Percentiles rank a stretch among this genome's conserved stretches.
Conservation (phyloP, 2,113 vertebrate genomes). For the Microtus ochrogaster region DNA sequence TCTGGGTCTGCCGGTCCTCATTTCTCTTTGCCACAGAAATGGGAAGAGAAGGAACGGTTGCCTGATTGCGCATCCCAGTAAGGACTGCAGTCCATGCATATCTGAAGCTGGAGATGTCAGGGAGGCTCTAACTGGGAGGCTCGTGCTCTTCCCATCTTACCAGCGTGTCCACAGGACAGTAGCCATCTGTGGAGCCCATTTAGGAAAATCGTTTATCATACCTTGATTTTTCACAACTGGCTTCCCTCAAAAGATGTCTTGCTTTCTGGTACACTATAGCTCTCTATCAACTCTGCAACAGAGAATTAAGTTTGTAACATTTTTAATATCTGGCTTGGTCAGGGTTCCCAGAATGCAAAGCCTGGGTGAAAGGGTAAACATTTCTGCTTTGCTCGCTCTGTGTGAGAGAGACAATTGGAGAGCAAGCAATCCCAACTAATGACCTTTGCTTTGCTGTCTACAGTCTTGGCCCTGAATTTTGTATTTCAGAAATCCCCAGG, state of each 20-base stretch:
- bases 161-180: not conserved
- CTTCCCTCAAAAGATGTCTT: not conserved
- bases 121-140: not conserved
- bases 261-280: conserved; percentile 1
- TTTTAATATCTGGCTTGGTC: not conserved
- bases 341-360: conserved; percentile 28
- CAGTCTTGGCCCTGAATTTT: conserved; percentile 27
- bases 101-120: not conserved
- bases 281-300: not conserved
- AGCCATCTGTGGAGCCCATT: not conserved
- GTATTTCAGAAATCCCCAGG: conserved; percentile 58
- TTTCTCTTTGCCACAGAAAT: conserved; percentile 2
- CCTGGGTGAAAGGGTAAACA: not conserved
- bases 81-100: not conserved
- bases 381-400: conserved; percentile 17
- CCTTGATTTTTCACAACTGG: not conserved
- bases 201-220: conserved; percentile 10
- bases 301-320: conserved; percentile 35
- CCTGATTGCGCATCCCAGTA: not conserved
- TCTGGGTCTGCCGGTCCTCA: not conserved
- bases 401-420: not conserved
- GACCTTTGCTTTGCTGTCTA: conserved; percentile 29
- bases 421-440: conserved; percentile 35
- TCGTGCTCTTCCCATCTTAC: not conserved
- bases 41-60: not conserved